Percentiles rank a stretch among this genome's conserved stretches.
These are phyloP conservation scores for Lepidocolaptes lacrymiger DNA, from an alignment of 2,797 vertebrate genomes.

Conservation along the genomic window DNA sequence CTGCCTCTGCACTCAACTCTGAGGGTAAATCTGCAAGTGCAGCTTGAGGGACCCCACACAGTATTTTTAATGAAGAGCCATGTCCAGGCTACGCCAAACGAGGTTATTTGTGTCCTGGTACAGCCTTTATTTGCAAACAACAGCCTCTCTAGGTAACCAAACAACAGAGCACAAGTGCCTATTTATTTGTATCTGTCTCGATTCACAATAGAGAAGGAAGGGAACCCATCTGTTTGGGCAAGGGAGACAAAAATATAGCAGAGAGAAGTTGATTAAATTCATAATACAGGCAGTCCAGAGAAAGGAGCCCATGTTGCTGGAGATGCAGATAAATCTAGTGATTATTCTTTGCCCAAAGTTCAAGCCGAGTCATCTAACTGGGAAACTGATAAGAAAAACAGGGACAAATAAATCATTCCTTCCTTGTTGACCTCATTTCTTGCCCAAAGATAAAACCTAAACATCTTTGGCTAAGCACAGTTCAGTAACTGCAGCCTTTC, in stretches of 20 bases:
- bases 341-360: not conserved
- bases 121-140: constrained; percentile 39
- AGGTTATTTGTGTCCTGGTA: not conserved
- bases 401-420: not conserved
- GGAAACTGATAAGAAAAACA: not conserved
- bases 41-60: not conserved
- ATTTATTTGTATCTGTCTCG: not conserved
- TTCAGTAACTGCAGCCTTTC: not conserved
- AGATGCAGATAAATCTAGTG: not conserved
- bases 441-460: not conserved
- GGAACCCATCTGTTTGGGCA: not conserved
- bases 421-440: not conserved
- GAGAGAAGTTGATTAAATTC: not conserved
- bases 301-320: not conserved
- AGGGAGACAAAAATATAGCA: not conserved
- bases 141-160: constrained; percentile 49
- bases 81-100: not conserved
- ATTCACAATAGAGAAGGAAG: not conserved
- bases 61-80: not conserved
- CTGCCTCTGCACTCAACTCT: fast-evolving
- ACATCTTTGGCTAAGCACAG: not conserved
- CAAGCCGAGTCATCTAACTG: not conserved
- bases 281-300: not conserved
- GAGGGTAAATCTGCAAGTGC: not conserved
- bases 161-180: constrained; percentile 1